These are phyloP conservation scores for Rafetus swinhoei DNA, from an alignment of 2,113 vertebrate genomes.

Conservation along the genomic window DNA sequence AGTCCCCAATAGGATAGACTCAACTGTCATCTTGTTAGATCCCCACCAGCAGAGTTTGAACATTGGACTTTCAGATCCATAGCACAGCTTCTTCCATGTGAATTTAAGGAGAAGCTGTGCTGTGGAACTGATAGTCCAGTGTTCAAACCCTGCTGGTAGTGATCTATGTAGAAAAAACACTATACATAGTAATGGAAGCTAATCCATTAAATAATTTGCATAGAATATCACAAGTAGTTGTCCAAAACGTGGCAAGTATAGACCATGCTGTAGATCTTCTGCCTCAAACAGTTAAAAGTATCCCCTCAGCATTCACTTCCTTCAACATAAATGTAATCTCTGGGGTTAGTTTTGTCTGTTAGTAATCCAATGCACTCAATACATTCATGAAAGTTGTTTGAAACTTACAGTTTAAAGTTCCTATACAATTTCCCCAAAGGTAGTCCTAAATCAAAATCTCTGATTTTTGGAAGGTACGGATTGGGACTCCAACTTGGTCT, in stretches of 20 bases:
- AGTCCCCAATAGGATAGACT: neutral
- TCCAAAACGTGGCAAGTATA: slow-evolving; percentile 49
- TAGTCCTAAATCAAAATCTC: neutral
- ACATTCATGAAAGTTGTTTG: neutral
- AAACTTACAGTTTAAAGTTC: neutral
- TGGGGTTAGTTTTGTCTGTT: slow-evolving; percentile 1
- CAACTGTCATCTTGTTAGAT: neutral
- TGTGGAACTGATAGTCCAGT: neutral
- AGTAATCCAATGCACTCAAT: neutral
- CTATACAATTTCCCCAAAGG: neutral
- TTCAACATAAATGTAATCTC: neutral
- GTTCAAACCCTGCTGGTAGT: neutral
- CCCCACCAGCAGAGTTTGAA: no score
- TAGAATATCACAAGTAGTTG: neutral
- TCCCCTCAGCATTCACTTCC: neutral
- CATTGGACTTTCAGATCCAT: neutral
- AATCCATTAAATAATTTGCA: neutral
- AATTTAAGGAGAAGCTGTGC: neutral
- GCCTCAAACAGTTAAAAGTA: slow-evolving; percentile 45
- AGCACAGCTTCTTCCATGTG: no score
- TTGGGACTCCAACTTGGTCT: neutral
- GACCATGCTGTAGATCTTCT: slow-evolving; percentile 36
- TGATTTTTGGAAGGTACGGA: neutral
- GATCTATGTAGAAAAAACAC: neutral
- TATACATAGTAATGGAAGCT: slow-evolving; percentile 21